These are phyloP conservation scores for Paracyprichromis sp. DNA, from an alignment of 2,113 vertebrate genomes.

Conservation along the genomic window DNA sequence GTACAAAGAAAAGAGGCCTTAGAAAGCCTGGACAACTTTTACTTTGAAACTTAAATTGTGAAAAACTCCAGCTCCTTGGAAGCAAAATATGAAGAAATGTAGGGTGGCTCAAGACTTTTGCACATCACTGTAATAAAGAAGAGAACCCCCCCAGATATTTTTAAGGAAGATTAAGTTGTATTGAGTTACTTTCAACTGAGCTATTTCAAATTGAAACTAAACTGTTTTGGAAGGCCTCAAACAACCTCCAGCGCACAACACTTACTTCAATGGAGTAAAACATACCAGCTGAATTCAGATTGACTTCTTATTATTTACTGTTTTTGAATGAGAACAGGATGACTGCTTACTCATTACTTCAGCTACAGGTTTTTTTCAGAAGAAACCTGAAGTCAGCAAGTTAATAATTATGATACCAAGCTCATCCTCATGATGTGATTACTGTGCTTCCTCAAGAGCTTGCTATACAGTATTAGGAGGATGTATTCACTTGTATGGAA, in stretches of 20 bases:
- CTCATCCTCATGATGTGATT: neutral
- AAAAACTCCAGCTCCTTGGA: neutral
- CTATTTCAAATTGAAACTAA: neutral
- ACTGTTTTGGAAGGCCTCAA: neutral
- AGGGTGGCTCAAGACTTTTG: neutral
- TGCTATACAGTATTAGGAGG: neutral
- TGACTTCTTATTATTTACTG: neutral
- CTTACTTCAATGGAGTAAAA: neutral
- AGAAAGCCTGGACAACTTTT: neutral
- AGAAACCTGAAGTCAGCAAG: neutral
- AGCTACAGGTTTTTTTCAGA: neutral
- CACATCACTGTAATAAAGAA: neutral
- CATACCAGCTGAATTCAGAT: neutral
- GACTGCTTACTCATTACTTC: neutral
- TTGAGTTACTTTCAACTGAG: neutral
- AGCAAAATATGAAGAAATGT: neutral
- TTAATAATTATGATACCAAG: neutral
- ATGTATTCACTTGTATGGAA: slow-evolving; percentile 25
- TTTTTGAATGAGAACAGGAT: neutral
- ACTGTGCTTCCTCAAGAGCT: neutral
- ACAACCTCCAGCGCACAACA: neutral
- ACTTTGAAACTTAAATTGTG: neutral
- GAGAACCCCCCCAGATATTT: neutral
- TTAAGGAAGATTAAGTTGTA: neutral
- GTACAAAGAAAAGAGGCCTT: neutral